Evolutionary conservation across 2,888 invertebrate species (phyloP).

Genomic region (Dynastes tityus): DNA sequence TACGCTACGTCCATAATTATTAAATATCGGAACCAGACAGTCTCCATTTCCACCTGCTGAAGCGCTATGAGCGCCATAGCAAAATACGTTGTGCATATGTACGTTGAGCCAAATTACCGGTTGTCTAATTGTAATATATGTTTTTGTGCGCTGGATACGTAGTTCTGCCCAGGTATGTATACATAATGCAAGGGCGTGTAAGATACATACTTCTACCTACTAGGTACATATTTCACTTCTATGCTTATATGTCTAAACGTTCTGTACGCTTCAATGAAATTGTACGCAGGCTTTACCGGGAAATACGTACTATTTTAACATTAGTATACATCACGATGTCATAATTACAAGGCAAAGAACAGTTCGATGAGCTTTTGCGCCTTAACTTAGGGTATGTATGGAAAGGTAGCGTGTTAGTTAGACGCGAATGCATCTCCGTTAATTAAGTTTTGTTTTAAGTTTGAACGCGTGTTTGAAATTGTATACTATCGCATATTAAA

Average conservation of each 20-base stretch:
- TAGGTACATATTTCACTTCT: neutral
- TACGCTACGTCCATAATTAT: constrained; percentile 30
- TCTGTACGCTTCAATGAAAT: neutral
- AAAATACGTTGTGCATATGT: neutral
- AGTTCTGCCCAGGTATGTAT: neutral
- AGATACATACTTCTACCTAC: too few species aligned
- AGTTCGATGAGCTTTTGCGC: neutral
- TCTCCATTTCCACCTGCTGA: constrained; percentile 16
- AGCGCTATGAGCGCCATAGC: neutral
- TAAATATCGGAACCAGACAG: constrained; percentile 18
- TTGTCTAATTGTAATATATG: constrained; percentile 27
- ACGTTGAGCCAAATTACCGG: constrained; percentile 24
- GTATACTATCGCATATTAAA: too few species aligned
- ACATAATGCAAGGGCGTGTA: neutral
- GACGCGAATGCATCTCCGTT: too few species aligned
- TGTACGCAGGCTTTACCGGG: neutral
- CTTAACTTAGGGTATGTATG: neutral
- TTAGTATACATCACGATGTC: neutral
- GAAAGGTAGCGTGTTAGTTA: too few species aligned
- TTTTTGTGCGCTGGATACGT: neutral
- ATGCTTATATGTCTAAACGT: neutral
- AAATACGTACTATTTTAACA: constrained; percentile 10
- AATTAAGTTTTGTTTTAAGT: too few species aligned
- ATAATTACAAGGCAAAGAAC: neutral
- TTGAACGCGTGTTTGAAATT: too few species aligned